Percentiles rank a stretch among this genome's conserved stretches.
Evolutionary conservation across 2,797 vertebrate genomes (phyloP).

Genomic region (Clarias pachynema): DNA sequence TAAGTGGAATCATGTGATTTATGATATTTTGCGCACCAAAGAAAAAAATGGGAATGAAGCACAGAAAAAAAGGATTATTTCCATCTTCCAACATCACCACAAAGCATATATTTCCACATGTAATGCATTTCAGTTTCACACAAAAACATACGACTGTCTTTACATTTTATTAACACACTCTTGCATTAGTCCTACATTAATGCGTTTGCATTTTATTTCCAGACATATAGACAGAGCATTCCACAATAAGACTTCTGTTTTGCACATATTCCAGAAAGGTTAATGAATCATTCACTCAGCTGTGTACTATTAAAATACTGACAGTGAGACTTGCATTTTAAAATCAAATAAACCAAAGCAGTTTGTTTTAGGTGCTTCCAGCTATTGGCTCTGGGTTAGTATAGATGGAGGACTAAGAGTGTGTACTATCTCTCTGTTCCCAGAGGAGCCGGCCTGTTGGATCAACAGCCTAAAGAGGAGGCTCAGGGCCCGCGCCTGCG

Average conservation of each 20-base stretch:
- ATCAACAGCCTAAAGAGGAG: conserved; percentile 69
- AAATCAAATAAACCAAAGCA: conserved; percentile 50
- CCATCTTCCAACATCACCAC: background rate
- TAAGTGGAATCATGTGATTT: background rate
- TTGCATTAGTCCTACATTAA: conserved; percentile 3
- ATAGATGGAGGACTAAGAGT: conserved; percentile 33
- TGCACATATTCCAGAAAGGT: background rate
- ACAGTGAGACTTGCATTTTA: conserved; percentile 27
- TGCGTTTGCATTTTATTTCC: conserved; percentile 19
- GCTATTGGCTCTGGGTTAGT: conserved; percentile 20
- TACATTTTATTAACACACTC: conserved; percentile 42
- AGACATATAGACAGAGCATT: background rate
- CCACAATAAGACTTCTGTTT: background rate
- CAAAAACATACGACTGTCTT: conserved; percentile 39
- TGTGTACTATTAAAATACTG: background rate
- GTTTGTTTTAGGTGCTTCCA: conserved; percentile 31
- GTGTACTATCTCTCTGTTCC: conserved; percentile 54
- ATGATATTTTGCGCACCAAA: conserved; percentile 59
- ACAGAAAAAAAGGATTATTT: conserved; percentile 57
- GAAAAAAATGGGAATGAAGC: conserved; percentile 43
- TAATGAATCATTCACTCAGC: conserved; percentile 35
- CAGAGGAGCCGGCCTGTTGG: conserved; percentile 62
- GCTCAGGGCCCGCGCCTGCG: conserved; percentile 59
- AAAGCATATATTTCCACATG: conserved; percentile 7
- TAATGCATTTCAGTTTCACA: conserved; percentile 41